These are phyloP conservation scores for Cepphus grylle DNA, from an alignment of 2,113 vertebrate genomes.

Conservation along the genomic window DNA sequence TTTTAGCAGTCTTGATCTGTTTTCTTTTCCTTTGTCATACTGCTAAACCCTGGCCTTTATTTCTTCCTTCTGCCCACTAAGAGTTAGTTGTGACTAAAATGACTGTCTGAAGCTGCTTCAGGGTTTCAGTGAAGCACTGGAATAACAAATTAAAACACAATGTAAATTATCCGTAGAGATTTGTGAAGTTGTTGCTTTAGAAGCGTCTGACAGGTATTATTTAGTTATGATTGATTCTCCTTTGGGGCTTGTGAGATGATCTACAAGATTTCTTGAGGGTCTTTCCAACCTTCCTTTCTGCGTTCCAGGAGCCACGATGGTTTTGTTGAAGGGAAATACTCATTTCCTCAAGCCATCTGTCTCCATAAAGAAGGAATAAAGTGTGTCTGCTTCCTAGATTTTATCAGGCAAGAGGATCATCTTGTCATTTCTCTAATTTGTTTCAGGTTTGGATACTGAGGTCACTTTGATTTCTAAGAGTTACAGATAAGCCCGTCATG, in stretches of 20 bases:
- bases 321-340: background rate
- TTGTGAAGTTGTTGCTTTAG: background rate
- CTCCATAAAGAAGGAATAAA: background rate
- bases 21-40: background rate
- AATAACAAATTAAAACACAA: background rate
- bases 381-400: background rate
- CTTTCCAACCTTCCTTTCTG: background rate
- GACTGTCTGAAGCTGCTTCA: background rate
- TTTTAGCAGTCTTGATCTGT: background rate
- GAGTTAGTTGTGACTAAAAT: background rate
- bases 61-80: background rate
- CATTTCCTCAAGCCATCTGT: background rate
- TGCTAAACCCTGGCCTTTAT: background rate
- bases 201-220: background rate
- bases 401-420: background rate
- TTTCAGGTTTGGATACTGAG: background rate
- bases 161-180: background rate
- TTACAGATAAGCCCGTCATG: background rate
- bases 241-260: background rate
- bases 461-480: background rate
- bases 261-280: background rate
- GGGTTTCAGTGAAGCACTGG: background rate
- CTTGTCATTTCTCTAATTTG: background rate
- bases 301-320: fast-evolving
- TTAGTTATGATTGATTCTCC: background rate